Evolutionary conservation across 1,140 invertebrate genomes (phyloP), one percentile per base, ranked within the genome.

Genomic region (Drosophila obscura): DNA sequence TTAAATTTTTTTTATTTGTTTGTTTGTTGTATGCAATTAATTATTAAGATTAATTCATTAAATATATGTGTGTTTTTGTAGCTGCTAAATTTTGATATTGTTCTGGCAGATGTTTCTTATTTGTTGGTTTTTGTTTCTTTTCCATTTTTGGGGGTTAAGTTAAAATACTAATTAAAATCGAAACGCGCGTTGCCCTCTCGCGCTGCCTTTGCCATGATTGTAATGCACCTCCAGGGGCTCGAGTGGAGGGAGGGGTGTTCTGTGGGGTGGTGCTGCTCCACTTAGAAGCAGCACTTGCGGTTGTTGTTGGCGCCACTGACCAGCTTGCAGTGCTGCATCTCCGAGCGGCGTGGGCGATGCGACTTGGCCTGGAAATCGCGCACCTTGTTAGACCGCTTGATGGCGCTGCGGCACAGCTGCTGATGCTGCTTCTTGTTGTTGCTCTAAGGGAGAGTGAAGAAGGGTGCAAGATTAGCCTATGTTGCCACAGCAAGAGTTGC

Each of bases 221-320:
- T 69, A 69, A 69, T 69, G 66, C 66, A 58, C 51, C 35, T 39
- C 66, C 66, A n/a, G 31, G 52, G 4, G 19, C 4, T 11, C 8
- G 16, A 11, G 22, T 22, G 49, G 39, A 56, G 44, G 41, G 55
- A 55, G 51, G 56, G 11, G 26, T 45, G 44, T 28, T 55, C 39
- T 44, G 19, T 46, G 9, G 31, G 56, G 50, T 63, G 46, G n/a
- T 58, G 19, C 22, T 4, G 61, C 15, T n/a, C 53, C 43, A 41
- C 68, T 67, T 82, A 85, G 71, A 71, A 91, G 82, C 83, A 95
- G 93, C 94, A 95, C 93, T 95, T 96, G 92, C 95, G 94, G 90
- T 96, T 95, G 93, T 95, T 96, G 91, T 95, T 95, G 65, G 94
- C 94, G 73, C 94, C 93, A 73, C 94, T 95, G 73, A 93, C 93